Evolutionary conservation across 2,797 vertebrate species (phyloP).

Genomic region (Melanotaenia maccullochi): DNA sequence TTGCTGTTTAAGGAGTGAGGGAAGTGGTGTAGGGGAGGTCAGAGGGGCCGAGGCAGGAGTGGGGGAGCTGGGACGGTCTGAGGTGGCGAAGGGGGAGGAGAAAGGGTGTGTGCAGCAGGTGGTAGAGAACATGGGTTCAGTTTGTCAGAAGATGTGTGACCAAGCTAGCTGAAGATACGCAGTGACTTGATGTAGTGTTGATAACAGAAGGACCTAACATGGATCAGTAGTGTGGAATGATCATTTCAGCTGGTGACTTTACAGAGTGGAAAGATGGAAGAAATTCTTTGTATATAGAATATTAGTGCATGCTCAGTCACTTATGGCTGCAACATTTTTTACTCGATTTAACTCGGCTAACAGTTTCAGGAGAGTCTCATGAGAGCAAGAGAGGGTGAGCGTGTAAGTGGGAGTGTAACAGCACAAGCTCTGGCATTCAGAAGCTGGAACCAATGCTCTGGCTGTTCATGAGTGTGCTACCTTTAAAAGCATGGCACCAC

Average conservation of each 20-base stretch:
- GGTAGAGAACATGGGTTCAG: conserved; percentile 52
- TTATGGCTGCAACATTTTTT: neutral
- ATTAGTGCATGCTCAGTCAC: neutral
- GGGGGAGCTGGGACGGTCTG: conserved; percentile 14
- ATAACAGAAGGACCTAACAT: neutral
- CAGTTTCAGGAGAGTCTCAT: conserved; percentile 11
- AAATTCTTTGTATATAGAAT: conserved; percentile 4
- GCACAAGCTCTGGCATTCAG: conserved; percentile 53
- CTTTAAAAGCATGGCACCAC: conserved; percentile 44
- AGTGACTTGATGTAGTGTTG: conserved; percentile 13
- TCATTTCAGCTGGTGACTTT: conserved; percentile 5
- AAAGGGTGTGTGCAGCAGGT: conserved; percentile 68
- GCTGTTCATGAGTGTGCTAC: conserved; percentile 38
- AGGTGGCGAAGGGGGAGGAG: conserved; percentile 46
- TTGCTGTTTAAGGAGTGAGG: conserved; percentile 49
- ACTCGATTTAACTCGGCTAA: conserved; percentile 17
- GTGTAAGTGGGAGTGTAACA: conserved; percentile 56
- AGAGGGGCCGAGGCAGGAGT: conserved; percentile 51
- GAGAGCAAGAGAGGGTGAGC: conserved; percentile 43
- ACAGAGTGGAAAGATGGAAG: conserved; percentile 4
- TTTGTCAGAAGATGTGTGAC: conserved; percentile 44
- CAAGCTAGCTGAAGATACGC: conserved; percentile 42
- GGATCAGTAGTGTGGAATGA: neutral
- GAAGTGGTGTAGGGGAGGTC: conserved; percentile 46
- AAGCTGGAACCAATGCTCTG: conserved; percentile 44